phyloP scores from a whole-genome alignment of 2,888 invertebrate genomes.

The Caenorhabditis sp. region DNA sequence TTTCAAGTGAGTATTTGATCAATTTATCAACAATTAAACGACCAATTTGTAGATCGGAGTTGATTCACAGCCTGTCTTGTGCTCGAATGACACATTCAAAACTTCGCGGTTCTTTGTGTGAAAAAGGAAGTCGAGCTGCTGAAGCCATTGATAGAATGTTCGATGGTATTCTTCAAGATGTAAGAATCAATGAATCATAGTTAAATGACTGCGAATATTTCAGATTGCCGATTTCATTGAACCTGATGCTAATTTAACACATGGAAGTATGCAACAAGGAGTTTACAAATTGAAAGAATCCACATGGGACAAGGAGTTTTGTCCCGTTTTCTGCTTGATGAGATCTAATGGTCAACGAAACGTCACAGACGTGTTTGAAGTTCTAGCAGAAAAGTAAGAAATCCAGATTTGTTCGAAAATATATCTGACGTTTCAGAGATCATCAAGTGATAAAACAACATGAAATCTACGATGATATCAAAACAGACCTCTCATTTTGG shows the following conservation, averaged over 20 bases:
- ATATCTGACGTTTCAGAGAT: constrained; percentile 17
- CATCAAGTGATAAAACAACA: constrained; percentile 13
- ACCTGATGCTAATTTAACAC: constrained; percentile 19
- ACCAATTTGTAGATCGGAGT: constrained; percentile 18
- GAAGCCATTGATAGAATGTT: constrained; percentile 42
- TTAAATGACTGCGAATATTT: too few species aligned
- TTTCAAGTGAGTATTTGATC: constrained; percentile 6
- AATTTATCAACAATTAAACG: not conserved
- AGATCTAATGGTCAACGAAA: constrained; percentile 35
- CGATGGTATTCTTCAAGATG: constrained; percentile 48
- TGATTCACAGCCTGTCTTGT: constrained; percentile 32
- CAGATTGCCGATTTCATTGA: constrained; percentile 45
- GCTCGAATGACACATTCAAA: constrained; percentile 48
- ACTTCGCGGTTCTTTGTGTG: constrained; percentile 45
- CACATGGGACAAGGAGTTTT: constrained; percentile 49
- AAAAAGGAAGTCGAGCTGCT: constrained; percentile 48
- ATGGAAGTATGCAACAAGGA: constrained; percentile 39
- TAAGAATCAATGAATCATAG: constrained; percentile 1
- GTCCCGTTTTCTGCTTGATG: constrained; percentile 55
- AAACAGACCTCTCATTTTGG: constrained; percentile 27
- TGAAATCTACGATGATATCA: not conserved
- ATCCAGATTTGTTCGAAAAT: not conserved
- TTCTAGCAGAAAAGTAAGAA: constrained; percentile 8
- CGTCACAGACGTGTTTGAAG: constrained; percentile 16
- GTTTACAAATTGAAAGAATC: constrained; percentile 46